Base-by-base conservation (phyloP, 2,113 vertebrate species). In the Toxostoma redivivum region DNA sequence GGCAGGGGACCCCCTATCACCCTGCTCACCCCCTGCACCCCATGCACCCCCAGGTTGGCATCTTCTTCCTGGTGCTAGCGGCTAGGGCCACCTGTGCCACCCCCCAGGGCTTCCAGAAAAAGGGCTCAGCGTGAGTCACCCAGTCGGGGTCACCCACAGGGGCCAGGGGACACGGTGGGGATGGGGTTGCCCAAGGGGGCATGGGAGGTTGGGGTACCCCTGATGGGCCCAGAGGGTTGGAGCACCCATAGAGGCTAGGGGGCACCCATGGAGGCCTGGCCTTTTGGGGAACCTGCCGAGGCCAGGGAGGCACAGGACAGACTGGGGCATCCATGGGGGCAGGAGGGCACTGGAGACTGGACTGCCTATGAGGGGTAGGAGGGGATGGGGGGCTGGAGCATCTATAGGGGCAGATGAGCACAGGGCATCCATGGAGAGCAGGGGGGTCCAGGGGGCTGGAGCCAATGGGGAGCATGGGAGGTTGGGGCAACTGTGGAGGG, bases 21-120 rank as follows among this genome's bases (percentile, higher is more conserved):
- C 10, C 30, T 28, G 48, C 54, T 71, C 38, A 78, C 56, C 38
- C 31, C 21, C 3, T 19, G 24, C 12, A 15, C n/a, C 24, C 10
- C 9, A 24, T 42, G 86, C 74, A 58, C 33, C 48, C 60, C 7
- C 76, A 99, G 99, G 98, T 99, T 95, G 98, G 99, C 66, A 94
- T 99, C 94, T 98, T 99, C 96, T 98, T 99, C 60, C 99, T 98
- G 79, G 97, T 99, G 95, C 94, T 99, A 97, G 98, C 99, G 0
- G 98, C 98, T 88, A 98, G 98, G 95, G 98, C 98, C 9, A 98
- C 98, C 61, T 99, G 98, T 91, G 94, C 98, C 4, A 86, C 95
- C 45, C 96, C 97, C 15, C 98, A 98, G 96, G 98, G 98, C 95
- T 98, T 99, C 2, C 98, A 99, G 95, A 99, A 99, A 98, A 99